Evolutionary conservation across 1,140 invertebrate species (phyloP), one percentile per base, ranked within the genome.

Genomic region (Lysiphlebus fabarum): DNA sequence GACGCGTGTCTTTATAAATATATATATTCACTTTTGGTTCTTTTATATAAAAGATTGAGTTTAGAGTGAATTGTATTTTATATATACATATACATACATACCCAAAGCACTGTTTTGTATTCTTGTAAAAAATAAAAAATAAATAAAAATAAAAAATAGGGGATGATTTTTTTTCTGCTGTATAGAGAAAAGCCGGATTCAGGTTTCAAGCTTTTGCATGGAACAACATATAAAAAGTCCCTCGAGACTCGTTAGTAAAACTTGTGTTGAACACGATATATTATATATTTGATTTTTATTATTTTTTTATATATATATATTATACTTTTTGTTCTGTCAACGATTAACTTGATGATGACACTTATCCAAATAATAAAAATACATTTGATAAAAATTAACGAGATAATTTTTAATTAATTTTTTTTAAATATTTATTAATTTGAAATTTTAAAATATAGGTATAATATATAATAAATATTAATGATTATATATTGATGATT

Each of bases 1-100:
- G 65, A 62, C 69, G 70, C 69, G 71, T 69, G 69, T 72, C 69
- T 65, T 50, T 66, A 36, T 55, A 34, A 42, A n/a, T 17, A 17
- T 26, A 26, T 26, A 26, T 26, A 26, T 26, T 26, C 17, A 26
- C 0, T 26, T 26, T n/a, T n/a, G n/a, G n/a, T n/a, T 26, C 17
- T 26, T 26, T 26, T 26, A 26, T 26, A 1, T 2, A 26, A 26
- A 26, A 26, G 17, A 26, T 26, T 4, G 17, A 26, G 17, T 26
- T 26, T 26, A 2, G 17, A 26, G 17, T 26, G 17, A 26, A 26
- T 26, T 1, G 4, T 26, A 4, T 26, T 26, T 26, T 43, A 53
- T 17, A 26, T 40, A 53, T 36, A 42, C 51, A 40, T 26, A 51
- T 17, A 12, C 44, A 17, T 49, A n/a, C n/a, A n/a, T 36, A 51